Evolutionary conservation across 2,797 vertebrate species (phyloP).

Genomic region (Danionella dracula): DNA sequence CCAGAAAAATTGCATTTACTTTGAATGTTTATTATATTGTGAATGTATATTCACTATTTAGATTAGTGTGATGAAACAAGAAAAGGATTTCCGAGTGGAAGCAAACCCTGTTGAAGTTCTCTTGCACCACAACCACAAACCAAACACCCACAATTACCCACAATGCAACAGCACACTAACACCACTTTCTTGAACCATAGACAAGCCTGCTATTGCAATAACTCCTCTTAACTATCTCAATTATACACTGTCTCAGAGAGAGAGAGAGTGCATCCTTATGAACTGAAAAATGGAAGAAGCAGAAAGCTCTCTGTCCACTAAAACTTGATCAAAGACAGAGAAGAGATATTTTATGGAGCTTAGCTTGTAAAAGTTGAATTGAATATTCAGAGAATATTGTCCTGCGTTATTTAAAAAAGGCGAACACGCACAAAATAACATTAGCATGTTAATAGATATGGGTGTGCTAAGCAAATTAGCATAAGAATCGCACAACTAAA

Average conservation of each 20-base stretch:
- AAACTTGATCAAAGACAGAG: slow-evolving; percentile 10
- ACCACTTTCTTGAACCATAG: neutral
- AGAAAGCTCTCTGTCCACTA: slow-evolving; percentile 26
- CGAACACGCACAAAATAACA: slow-evolving; percentile 38
- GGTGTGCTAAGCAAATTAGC: slow-evolving; percentile 51
- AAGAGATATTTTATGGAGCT: slow-evolving; percentile 23
- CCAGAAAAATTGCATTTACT: no score
- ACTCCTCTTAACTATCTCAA: neutral
- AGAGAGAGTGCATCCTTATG: neutral
- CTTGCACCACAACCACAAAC: slow-evolving; percentile 7
- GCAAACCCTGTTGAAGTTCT: slow-evolving; percentile 9
- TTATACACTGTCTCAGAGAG: neutral
- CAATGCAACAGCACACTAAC: slow-evolving; percentile 22
- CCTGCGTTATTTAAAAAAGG: slow-evolving; percentile 48
- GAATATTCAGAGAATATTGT: slow-evolving; percentile 46
- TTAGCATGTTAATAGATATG: slow-evolving; percentile 54
- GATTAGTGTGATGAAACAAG: neutral
- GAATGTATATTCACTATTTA: no score
- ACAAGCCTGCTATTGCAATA: neutral
- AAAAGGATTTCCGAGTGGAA: slow-evolving; percentile 18
- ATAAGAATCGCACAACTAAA: slow-evolving; percentile 44
- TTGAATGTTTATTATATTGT: no score
- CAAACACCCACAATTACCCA: slow-evolving; percentile 15
- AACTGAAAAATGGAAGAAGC: neutral
- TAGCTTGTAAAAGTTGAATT: slow-evolving; percentile 23